Conservation (phyloP, 2,797 vertebrate species). For the Melopsittacus undulatus region DNA sequence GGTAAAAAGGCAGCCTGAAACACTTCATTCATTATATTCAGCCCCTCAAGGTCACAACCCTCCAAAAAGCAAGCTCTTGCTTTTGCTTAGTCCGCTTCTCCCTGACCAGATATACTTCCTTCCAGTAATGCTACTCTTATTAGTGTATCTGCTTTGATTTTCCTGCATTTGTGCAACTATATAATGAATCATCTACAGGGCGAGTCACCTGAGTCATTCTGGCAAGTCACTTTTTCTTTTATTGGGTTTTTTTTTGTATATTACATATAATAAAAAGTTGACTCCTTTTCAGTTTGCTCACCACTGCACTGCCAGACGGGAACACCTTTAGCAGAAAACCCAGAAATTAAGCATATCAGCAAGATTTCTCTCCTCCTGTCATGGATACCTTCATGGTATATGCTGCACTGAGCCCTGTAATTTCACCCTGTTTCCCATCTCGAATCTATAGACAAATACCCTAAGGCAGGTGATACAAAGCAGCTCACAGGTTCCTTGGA, state of each 20-base stretch:
- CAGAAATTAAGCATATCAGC: background rate
- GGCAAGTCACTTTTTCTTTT: background rate
- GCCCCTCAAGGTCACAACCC: constrained; percentile 1
- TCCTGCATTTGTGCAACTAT: background rate
- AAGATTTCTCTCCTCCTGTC: background rate
- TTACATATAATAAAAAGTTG: background rate
- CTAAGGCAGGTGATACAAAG: background rate
- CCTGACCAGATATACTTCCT: background rate
- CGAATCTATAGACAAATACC: background rate
- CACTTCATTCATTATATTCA: constrained; percentile 26
- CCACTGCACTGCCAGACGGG: background rate
- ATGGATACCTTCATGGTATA: background rate
- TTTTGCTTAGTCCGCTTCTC: background rate
- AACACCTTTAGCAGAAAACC: background rate
- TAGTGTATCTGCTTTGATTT: background rate
- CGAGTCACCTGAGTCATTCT: background rate
- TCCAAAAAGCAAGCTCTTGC: constrained; percentile 24
- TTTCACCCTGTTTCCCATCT: background rate
- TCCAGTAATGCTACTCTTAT: background rate
- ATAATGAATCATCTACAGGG: background rate
- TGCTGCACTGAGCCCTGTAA: background rate
- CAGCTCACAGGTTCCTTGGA: background rate
- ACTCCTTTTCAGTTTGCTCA: background rate
- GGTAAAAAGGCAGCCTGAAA: constrained; percentile 35
- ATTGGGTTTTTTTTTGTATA: background rate